Evolutionary conservation across 2,797 vertebrate genomes (phyloP).

Genomic region (Halcyon badia): DNA sequence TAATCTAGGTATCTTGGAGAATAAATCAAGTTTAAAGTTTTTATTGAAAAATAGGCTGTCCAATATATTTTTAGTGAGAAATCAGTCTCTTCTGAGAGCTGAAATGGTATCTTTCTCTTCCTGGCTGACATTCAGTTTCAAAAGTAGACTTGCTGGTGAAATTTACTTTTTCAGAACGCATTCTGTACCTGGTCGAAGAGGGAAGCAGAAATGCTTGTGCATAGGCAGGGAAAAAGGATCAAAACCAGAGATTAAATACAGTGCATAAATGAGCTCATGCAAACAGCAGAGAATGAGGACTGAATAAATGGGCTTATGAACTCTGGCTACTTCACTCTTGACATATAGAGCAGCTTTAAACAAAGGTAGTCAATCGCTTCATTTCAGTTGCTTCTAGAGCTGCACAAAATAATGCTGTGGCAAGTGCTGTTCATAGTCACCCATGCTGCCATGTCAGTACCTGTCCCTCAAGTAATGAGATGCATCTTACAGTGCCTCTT

Average conservation of each 20-base stretch:
- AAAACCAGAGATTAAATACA: neutral
- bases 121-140: neutral
- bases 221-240: neutral
- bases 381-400: neutral
- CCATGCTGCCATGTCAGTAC: neutral
- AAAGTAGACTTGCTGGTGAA: neutral
- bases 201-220: neutral
- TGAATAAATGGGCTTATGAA: neutral
- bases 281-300: neutral
- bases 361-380: neutral
- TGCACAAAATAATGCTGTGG: neutral
- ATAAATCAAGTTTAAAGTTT: neutral
- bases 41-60: neutral
- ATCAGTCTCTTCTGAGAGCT: neutral
- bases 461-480: neutral
- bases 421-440: neutral
- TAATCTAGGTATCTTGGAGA: neutral
- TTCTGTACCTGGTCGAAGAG: neutral
- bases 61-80: neutral
- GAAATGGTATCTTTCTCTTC: neutral
- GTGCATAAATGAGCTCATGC: neutral
- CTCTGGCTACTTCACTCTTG: neutral
- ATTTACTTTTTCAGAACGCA: neutral
- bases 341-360: neutral
- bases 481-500: neutral